phyloP scores from a whole-genome alignment of 2,888 invertebrate genomes.

The Oegoconia quadripuncta region DNA sequence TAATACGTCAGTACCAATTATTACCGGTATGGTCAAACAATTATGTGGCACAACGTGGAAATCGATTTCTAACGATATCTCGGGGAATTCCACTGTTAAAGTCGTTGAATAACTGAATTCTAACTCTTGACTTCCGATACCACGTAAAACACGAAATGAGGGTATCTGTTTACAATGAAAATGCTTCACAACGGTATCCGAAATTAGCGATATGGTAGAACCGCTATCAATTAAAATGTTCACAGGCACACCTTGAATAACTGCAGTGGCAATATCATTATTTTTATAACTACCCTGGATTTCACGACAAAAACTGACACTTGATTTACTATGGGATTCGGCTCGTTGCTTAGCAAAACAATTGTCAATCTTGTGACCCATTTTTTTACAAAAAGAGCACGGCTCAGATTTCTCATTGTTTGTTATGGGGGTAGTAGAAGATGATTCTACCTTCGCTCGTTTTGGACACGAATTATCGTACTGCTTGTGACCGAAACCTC shows the following conservation, averaged over 20 bases:
- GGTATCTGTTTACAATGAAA: conserved; percentile 16
- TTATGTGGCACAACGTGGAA: conserved; percentile 18
- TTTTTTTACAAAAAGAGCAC: too few relatives aligned
- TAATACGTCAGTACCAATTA: conserved; percentile 25
- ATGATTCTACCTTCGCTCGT: too few relatives aligned
- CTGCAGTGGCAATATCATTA: conserved; percentile 13
- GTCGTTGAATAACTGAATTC: conserved; percentile 13
- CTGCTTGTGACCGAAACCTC: neutral
- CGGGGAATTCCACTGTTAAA: conserved; percentile 19
- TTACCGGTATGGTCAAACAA: conserved; percentile 20
- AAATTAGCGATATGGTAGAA: conserved; percentile 8
- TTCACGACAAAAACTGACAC: conserved; percentile 1
- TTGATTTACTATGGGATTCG: neutral
- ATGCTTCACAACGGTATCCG: conserved; percentile 15
- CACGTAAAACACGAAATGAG: conserved; percentile 13
- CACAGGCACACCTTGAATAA: conserved; percentile 6
- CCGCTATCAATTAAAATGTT: conserved; percentile 16
- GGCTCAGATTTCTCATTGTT: too few relatives aligned
- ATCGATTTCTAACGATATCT: conserved; percentile 22
- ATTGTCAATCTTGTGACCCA: too few relatives aligned
- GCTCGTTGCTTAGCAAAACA: conserved; percentile 10
- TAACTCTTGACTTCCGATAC: conserved; percentile 17
- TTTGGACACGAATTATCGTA: too few relatives aligned
- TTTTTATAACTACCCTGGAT: neutral
- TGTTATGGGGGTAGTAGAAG: too few relatives aligned